Evolutionary conservation across 2,797 vertebrate genomes (phyloP).

Genomic region (Periophthalmus magnuspinnatus): DNA sequence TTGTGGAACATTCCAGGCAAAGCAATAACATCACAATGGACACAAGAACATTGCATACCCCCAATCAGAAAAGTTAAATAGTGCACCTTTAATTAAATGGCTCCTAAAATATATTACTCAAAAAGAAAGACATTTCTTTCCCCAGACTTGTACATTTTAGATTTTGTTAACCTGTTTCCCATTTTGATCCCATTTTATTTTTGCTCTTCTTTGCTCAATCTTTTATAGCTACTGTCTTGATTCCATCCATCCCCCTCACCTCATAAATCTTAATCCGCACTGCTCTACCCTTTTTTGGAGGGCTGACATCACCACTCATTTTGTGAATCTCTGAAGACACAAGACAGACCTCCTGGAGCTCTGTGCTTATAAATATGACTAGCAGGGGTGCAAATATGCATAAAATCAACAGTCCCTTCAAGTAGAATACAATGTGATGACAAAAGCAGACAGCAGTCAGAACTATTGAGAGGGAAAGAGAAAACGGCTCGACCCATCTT

Average conservation of each 20-base stretch:
- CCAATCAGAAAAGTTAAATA: too few species aligned
- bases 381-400: conserved; percentile 28
- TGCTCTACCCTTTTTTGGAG: conserved; percentile 4
- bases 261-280: conserved; percentile 19
- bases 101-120: too few species aligned
- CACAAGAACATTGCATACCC: too few species aligned
- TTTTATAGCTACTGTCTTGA: conserved; percentile 1
- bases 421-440: conserved; percentile 38
- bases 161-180: background rate
- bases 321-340: conserved; percentile 21
- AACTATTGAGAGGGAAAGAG: conserved; percentile 17
- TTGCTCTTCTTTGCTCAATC: background rate
- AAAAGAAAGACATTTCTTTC: background rate
- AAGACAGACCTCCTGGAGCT: conserved; percentile 15
- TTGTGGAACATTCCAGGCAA: too few species aligned
- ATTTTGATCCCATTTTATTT: background rate
- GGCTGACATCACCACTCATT: conserved; percentile 20
- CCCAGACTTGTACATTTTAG: background rate
- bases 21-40: too few species aligned
- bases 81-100: too few species aligned
- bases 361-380: conserved; percentile 23
- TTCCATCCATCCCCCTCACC: conserved; percentile 23
- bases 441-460: conserved; percentile 36
- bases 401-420: conserved; percentile 28
- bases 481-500: conserved; percentile 19